These are phyloP conservation scores for Coecobrya sp. DNA, from an alignment of 2,888 invertebrate genomes.

Conservation along the genomic window DNA sequence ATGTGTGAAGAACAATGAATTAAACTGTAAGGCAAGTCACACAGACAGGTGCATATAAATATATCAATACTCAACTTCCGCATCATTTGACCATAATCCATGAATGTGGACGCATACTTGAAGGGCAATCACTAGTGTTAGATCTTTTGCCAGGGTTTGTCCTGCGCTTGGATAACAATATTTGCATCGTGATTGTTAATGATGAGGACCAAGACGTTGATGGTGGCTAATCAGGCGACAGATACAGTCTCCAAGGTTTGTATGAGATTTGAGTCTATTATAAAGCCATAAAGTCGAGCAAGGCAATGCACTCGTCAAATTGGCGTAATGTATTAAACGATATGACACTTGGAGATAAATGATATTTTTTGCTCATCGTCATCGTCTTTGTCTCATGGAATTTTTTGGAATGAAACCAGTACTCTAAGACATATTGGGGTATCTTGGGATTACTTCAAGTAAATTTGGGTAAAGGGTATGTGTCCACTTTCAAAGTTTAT, in stretches of 20 bases:
- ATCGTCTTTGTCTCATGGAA: no score
- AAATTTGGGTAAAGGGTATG: no score
- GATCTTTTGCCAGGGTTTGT: conserved; percentile 75
- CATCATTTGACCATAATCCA: conserved; percentile 19
- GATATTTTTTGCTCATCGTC: neutral
- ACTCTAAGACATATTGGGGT: no score
- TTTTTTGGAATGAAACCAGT: no score
- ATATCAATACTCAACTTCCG: conserved; percentile 55
- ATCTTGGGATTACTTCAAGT: no score
- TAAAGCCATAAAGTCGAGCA: conserved; percentile 15
- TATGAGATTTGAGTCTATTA: conserved; percentile 18
- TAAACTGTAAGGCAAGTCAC: conserved; percentile 9
- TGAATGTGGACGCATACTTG: neutral
- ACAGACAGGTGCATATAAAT: conserved; percentile 4
- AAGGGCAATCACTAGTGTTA: conserved; percentile 31
- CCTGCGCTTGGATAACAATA: conserved; percentile 72
- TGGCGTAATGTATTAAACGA: no score
- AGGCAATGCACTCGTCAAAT: conserved; percentile 62
- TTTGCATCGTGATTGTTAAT: no score
- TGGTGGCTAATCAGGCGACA: no score
- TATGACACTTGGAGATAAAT: no score
- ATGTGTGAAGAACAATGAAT: conserved; percentile 34
- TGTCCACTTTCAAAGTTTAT: no score
- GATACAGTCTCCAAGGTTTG: neutral
- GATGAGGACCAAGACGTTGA: no score